Evolutionary conservation across 2,888 invertebrate genomes (phyloP).

Genomic region (Elegia similella): DNA sequence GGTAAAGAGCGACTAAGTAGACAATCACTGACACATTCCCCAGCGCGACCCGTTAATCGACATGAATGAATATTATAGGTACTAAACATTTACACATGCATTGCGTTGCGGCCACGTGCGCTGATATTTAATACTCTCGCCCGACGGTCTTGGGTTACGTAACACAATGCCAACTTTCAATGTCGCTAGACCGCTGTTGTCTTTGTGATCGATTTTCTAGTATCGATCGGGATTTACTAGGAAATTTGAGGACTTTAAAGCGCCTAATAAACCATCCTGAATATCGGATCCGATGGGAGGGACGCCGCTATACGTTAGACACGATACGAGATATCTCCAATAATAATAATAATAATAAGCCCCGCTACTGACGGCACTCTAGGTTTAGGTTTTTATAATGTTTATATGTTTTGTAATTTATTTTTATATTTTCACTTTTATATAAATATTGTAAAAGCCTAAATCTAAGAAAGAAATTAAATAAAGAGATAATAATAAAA

Average conservation of each 20-base stretch:
- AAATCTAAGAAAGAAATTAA: too few relatives aligned
- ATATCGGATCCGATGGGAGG: too few relatives aligned
- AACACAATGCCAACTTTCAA: slow-evolving; percentile 75
- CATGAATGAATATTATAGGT: slow-evolving; percentile 15
- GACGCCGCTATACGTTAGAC: too few relatives aligned
- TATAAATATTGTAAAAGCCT: too few relatives aligned
- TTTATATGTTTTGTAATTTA: too few relatives aligned
- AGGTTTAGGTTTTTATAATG: too few relatives aligned
- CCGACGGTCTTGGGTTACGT: slow-evolving; percentile 73
- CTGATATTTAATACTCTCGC: slow-evolving; percentile 66
- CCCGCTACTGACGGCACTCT: too few relatives aligned
- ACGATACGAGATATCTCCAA: too few relatives aligned
- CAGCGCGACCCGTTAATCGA: background rate
- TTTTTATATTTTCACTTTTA: too few relatives aligned
- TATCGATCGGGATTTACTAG: background rate
- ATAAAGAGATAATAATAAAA: too few relatives aligned
- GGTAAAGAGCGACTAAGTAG: background rate
- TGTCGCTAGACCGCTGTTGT: slow-evolving; percentile 51
- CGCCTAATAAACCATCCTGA: too few relatives aligned
- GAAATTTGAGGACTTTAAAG: background rate
- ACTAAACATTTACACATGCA: slow-evolving; percentile 24
- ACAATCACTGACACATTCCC: slow-evolving; percentile 4
- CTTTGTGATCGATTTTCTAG: slow-evolving; percentile 12
- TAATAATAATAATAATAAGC: too few relatives aligned
- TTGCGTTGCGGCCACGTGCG: slow-evolving; percentile 55